phyloP scores from a whole-genome alignment of 2,113 vertebrate species.

The Drymodes brunneopygia region DNA sequence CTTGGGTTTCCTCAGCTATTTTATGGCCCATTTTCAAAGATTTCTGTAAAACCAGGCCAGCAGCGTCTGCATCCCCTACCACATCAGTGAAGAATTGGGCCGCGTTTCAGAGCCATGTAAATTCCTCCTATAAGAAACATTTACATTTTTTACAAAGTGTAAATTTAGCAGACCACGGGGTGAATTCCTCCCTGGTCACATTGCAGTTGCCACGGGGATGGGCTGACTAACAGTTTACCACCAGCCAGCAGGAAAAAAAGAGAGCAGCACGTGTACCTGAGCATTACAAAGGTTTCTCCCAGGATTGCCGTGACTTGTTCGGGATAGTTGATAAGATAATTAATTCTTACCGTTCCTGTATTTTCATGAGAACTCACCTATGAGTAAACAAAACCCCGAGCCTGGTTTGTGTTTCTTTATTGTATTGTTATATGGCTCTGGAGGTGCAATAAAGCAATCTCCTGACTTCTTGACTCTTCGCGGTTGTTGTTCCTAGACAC shows the following conservation, averaged over 20 bases:
- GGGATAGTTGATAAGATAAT: conserved; percentile 2
- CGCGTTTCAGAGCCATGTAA: conserved; percentile 43
- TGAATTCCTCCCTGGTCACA: neutral
- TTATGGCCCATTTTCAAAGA: conserved; percentile 72
- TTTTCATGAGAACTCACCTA: neutral
- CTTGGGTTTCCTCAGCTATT: conserved; percentile 75
- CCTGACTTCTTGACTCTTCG: neutral
- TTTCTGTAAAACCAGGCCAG: conserved; percentile 56
- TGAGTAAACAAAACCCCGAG: neutral
- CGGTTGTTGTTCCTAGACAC: neutral
- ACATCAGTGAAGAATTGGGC: conserved; percentile 69
- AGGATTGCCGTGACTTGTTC: neutral
- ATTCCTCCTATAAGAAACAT: conserved; percentile 58
- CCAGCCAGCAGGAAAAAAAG: neutral
- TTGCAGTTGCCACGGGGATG: neutral
- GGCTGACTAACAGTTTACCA: neutral
- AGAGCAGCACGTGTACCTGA: neutral
- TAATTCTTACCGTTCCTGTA: neutral
- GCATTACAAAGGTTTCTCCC: conserved; percentile 7
- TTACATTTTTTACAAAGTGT: conserved; percentile 57
- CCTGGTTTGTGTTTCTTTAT: neutral
- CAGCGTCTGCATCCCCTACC: conserved; percentile 63
- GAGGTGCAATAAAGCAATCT: neutral
- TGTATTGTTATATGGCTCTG: neutral
- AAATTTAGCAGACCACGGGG: conserved; percentile 46